Evolutionary conservation across 2,888 invertebrate genomes (phyloP).

Genomic region (Marronus borbonicus): DNA sequence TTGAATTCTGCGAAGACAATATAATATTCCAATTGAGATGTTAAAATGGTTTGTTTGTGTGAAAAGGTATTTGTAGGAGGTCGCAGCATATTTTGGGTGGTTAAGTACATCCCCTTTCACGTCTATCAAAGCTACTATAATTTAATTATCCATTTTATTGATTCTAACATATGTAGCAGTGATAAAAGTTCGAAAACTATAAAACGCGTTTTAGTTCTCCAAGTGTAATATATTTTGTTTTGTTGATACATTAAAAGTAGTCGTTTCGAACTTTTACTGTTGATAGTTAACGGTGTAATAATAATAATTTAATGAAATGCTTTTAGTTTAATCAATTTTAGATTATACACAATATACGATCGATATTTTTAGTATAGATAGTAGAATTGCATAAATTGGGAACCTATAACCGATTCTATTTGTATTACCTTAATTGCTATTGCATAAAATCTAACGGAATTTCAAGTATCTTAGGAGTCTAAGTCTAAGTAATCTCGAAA

Average conservation of each 20-base stretch:
- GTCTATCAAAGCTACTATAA: conserved; percentile 5
- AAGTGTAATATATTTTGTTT: conserved; percentile 28
- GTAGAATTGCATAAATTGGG: no score
- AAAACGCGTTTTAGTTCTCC: conserved; percentile 23
- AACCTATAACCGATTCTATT: no score
- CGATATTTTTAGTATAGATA: no score
- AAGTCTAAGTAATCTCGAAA: conserved; percentile 11
- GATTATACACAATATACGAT: no score
- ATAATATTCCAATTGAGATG: background rate
- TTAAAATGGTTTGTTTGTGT: background rate
- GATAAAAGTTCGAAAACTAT: conserved; percentile 24
- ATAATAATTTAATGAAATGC: conserved; percentile 6
- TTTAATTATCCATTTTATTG: conserved; percentile 31
- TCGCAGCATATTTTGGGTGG: background rate
- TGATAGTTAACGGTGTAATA: conserved; percentile 7
- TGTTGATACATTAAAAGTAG: conserved; percentile 17
- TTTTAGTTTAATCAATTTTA: conserved; percentile 11
- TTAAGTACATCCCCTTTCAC: background rate
- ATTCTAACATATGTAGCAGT: conserved; percentile 23
- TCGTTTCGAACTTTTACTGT: conserved; percentile 7
- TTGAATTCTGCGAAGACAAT: background rate
- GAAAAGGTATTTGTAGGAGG: background rate
- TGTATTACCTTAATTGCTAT: no score
- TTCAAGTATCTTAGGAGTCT: no score
- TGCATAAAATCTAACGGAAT: no score